Percentiles rank a stretch among this genome's conserved stretches.
phyloP scores from a whole-genome alignment of 2,888 invertebrate species.

The Eilema griseolum region DNA sequence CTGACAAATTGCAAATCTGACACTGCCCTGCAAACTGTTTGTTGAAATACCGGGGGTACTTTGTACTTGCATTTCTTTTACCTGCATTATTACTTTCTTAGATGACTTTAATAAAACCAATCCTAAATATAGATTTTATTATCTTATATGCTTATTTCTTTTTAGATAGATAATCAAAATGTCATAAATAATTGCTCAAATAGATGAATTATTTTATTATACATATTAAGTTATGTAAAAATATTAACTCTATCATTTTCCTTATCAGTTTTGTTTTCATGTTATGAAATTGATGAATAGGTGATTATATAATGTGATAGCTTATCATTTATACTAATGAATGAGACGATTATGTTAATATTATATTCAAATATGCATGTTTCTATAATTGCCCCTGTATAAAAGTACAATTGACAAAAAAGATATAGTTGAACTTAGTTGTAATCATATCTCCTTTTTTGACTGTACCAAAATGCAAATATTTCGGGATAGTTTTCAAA shows the following conservation, averaged over 20 bases:
- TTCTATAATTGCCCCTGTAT: neutral
- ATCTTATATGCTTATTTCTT: neutral
- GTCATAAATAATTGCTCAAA: neutral
- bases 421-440: no score
- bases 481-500: neutral
- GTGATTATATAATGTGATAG: constrained; percentile 29
- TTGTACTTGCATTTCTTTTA: no score
- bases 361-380: neutral
- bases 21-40: no score
- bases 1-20: no score
- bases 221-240: neutral
- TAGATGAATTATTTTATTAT: neutral
- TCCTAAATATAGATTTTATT: no score
- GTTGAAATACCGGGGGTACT: no score
- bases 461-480: neutral
- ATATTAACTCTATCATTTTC: neutral
- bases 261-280: constrained; percentile 18
- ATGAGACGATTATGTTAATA: neutral
- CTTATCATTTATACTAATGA: constrained; percentile 13
- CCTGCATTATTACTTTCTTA: no score
- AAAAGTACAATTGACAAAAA: neutral
- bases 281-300: constrained; percentile 25
- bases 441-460: no score
- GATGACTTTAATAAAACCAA: no score
- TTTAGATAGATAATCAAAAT: neutral